These are phyloP conservation scores for Porites australiensis DNA, from an alignment of 64 coral and sea anemone genomes.

Conservation along the genomic window DNA sequence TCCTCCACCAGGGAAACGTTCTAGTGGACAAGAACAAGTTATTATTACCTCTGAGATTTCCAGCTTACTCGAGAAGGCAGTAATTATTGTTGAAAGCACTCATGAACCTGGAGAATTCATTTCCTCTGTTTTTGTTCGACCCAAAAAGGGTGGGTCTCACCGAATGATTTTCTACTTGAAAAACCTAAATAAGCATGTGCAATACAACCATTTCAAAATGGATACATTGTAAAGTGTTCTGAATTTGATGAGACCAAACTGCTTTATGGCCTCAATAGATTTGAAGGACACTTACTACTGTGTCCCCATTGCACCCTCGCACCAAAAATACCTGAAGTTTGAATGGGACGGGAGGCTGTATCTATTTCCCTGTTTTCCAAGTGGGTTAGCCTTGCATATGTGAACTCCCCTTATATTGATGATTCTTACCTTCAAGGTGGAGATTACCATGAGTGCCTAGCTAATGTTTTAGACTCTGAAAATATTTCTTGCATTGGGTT, in stretches of 20 bases:
- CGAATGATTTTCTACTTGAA: conserved; percentile 25
- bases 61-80: neutral
- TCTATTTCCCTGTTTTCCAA: conserved; percentile 33
- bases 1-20: neutral
- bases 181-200: conserved; percentile 11
- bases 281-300: neutral
- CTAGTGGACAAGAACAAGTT: neutral
- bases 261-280: neutral
- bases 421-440: conserved; percentile 11
- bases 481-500: neutral
- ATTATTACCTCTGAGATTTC: neutral
- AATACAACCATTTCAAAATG: conserved; percentile 47
- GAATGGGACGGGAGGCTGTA: conserved; percentile 33
- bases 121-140: conserved; percentile 27
- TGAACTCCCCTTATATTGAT: neutral
- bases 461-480: neutral
- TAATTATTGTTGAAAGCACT: neutral
- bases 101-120: conserved; percentile 27
- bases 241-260: conserved; percentile 25
- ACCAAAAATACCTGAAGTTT: conserved; percentile 54
- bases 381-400: neutral
- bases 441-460: neutral
- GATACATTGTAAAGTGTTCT: conserved; percentile 8
- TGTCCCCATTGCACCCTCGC: conserved; percentile 7
- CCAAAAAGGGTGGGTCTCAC: conserved; percentile 15